Evolutionary conservation across 2,888 invertebrate genomes (phyloP).

Genomic region (Disparrhopalites patrizii): DNA sequence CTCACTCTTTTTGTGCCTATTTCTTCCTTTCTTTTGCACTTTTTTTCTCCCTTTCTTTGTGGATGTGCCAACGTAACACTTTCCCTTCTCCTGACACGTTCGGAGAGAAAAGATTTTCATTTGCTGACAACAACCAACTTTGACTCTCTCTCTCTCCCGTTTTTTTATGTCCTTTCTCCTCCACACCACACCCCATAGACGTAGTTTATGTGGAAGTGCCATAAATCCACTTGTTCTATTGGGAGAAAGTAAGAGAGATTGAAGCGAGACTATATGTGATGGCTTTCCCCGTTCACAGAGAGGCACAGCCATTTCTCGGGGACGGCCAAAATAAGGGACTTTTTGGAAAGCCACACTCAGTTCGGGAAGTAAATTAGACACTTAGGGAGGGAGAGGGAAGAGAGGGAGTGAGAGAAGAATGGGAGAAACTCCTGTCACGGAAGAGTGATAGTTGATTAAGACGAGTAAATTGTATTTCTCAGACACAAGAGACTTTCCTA

Average conservation of each 20-base stretch:
- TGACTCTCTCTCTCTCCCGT: no score
- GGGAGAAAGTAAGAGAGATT: no score
- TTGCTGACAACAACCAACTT: conserved; percentile 20
- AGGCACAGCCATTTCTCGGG: no score
- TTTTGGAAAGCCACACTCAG: no score
- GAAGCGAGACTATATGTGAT: no score
- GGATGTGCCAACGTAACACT: neutral
- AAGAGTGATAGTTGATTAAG: conserved; percentile 33
- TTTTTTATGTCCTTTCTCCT: no score
- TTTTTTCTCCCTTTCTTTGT: no score
- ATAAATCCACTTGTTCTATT: neutral
- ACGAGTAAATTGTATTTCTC: conserved; percentile 37
- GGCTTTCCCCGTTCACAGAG: no score
- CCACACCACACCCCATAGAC: neutral
- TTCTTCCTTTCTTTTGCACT: no score
- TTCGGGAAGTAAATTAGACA: no score
- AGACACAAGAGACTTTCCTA: conserved; percentile 16
- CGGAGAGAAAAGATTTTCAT: conserved; percentile 26
- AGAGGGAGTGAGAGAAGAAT: neutral
- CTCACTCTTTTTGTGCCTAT: no score
- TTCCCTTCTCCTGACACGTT: neutral
- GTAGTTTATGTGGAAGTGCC: neutral
- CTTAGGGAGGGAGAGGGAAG: neutral
- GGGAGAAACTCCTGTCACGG: conserved; percentile 24
- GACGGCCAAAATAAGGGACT: no score